Base-by-base conservation (phyloP, 2,888 invertebrate species). In the Tricholauxania praeusta region DNA sequence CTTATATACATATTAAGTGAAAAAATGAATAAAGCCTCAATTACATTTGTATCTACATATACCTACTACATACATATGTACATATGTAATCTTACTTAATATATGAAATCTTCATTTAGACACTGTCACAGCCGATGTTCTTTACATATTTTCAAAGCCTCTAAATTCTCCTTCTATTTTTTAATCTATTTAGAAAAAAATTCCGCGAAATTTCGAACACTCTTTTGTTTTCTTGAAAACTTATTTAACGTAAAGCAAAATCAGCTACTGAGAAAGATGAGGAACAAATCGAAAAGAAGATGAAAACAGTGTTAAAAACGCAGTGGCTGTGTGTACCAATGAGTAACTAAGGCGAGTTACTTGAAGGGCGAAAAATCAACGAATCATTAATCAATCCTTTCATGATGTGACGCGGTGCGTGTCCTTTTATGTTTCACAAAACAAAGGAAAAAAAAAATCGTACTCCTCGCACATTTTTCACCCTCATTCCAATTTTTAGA, bases 351-450 rank as follows among this genome's bases (percentile, higher is more conserved):
- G 83, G 84, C 80, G 83, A 83, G 82, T 83, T 39, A 39, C 39
- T 39, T 39, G 39, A 84, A 82, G 85, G 85, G 85, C 83, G 85
- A 85, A 82, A 81, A 84, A 84, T 81, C 84, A 84, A 82, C 82
- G 84, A 84, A 83, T 84, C 85, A 85, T 85, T 85, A 85, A 85
- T 85, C 85, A 85, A 84, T 83, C 84, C 84, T 84, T 85, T 85
- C 85, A 84, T 84, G 84, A 84, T 85, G 84, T 85, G 85, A 84
- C 83, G 84, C 85, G 84, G 85, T 84, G 84, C 84, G 85, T 85
- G 85, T 85, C 85, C 85, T 83, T 85, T 85, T 83, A 84, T 85
- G 84, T 85, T 82, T 79, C 80, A 82, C 80, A 81, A 80, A 70
- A 75, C 75, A 77, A 77, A 73, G 71, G 78, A 78, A 80, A 77